A percentile compares a stretch with the other conserved stretches of the same genome.
phyloP scores from a whole-genome alignment of 2,113 vertebrate genomes.

The Microcebus griseorufus region DNA sequence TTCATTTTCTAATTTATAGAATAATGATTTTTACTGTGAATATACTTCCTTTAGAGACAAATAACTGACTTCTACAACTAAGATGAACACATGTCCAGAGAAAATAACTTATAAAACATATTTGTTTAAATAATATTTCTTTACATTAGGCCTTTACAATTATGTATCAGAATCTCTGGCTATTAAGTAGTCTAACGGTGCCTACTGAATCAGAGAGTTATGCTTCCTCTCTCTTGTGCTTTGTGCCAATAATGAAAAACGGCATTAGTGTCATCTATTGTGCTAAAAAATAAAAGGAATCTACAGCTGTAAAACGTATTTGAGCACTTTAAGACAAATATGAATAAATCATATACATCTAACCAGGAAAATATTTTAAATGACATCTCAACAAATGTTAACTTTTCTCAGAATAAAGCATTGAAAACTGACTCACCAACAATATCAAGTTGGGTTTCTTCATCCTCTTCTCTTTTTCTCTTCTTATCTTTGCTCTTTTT shows the following conservation, averaged over 20 bases:
- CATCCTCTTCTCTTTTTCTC: conserved; percentile 90
- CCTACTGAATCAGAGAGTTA: background rate
- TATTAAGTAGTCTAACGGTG: background rate
- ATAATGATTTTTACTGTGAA: too few relatives aligned
- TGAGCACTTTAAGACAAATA: background rate
- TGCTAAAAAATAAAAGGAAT: background rate
- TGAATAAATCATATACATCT: background rate
- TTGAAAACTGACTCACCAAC: conserved; percentile 86
- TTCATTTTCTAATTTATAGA: too few relatives aligned
- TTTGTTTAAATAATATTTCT: too few relatives aligned
- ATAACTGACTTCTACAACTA: too few relatives aligned
- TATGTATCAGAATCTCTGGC: background rate
- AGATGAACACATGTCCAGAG: too few relatives aligned
- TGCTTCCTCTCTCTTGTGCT: background rate
- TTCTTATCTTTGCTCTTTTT: conserved; percentile 93
- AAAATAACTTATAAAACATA: too few relatives aligned
- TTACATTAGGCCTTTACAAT: too few relatives aligned
- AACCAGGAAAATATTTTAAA: conserved; percentile 10
- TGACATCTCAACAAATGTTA: background rate
- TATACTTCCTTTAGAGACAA: too few relatives aligned
- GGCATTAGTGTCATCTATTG: background rate
- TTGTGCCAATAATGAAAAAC: background rate
- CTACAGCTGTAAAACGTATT: background rate
- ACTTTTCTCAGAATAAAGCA: background rate
- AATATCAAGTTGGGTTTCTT: conserved; percentile 88